Conservation (phyloP, 35 echinoderm and acorn worm genomes). For the Ophioderma brevispina region DNA sequence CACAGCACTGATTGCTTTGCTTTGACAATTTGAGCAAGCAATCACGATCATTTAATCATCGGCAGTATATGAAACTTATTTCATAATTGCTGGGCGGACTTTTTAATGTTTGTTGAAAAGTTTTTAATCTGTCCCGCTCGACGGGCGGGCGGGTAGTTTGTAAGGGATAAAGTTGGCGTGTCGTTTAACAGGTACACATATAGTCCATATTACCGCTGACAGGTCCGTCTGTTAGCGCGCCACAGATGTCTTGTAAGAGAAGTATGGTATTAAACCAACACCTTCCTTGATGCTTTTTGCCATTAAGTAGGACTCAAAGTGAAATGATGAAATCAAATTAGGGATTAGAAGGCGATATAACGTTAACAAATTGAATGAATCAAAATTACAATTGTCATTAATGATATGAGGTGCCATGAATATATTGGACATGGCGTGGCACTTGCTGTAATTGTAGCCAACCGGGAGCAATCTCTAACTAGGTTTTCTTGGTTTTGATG, state of each 20-base stretch:
- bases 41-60: not conserved
- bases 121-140: not conserved
- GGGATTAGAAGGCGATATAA: not conserved
- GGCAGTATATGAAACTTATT: not conserved
- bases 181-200: not conserved
- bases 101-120: not conserved
- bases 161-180: not conserved
- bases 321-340: constrained; percentile 2
- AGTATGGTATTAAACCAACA: not conserved
- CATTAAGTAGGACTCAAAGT: not conserved
- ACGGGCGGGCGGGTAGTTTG: not conserved
- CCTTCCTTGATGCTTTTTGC: not conserved
- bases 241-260: not conserved
- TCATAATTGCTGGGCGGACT: not conserved
- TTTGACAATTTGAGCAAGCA: not conserved
- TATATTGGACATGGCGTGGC: not conserved
- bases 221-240: not conserved
- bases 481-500: not conserved
- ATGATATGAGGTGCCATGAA: not conserved
- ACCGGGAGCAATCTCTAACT: not conserved
- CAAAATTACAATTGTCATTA: constrained; percentile 10
- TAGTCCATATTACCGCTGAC: not conserved
- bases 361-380: not conserved
- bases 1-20: not conserved
- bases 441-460: not conserved